A percentile compares a stretch with the other conserved stretches of the same genome.
Evolutionary conservation across 2,113 vertebrate species (phyloP).

Genomic region (Sander vitreus): DNA sequence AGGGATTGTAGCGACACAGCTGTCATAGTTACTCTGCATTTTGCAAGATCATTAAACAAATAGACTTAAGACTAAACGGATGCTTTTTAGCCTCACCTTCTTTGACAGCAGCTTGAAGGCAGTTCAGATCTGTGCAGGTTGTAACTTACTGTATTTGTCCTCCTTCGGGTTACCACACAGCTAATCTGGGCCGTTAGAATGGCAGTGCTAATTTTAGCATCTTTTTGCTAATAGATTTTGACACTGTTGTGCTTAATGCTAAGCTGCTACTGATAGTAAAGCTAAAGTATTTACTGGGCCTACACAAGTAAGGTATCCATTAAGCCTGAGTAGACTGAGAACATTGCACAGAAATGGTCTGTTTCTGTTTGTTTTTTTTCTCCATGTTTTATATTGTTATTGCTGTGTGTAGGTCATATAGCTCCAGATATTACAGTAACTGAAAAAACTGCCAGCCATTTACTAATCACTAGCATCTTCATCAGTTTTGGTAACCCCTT

Average conservation of each 20-base stretch:
- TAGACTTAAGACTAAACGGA: neutral
- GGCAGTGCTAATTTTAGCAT: constrained; percentile 41
- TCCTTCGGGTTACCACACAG: neutral
- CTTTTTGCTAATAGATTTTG: constrained; percentile 55
- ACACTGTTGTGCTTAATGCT: constrained; percentile 51
- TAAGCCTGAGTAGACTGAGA: neutral
- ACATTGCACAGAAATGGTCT: neutral
- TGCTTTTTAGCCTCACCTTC: neutral
- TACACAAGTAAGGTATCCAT: neutral
- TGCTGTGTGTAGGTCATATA: neutral
- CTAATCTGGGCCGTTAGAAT: constrained; percentile 8
- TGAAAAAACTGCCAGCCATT: neutral
- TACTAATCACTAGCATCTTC: neutral
- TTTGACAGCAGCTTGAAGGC: neutral
- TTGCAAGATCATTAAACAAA: constrained; percentile 11
- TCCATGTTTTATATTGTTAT: neutral
- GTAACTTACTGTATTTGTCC: constrained; percentile 8
- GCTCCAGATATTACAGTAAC: neutral
- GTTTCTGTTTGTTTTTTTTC: neutral
- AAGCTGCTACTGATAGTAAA: constrained; percentile 29
- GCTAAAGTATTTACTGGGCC: neutral
- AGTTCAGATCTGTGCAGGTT: neutral
- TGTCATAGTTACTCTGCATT: neutral
- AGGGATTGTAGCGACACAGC: neutral
- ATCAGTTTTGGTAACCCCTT: neutral